Conservation (phyloP, 2,888 invertebrate species). For the Mesorhabditis spiculigera region DNA sequence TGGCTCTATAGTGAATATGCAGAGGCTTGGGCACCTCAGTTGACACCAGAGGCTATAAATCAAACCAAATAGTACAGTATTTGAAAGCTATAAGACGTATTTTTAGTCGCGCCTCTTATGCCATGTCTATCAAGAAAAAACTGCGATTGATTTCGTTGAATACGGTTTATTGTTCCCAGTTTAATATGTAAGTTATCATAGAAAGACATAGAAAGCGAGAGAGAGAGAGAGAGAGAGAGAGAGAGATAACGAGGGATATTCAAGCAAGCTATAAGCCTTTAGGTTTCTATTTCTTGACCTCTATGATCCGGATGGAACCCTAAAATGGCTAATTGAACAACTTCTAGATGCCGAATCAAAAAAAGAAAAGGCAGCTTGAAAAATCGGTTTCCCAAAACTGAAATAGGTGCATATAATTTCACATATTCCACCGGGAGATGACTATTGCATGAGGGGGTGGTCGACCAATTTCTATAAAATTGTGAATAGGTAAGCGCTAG, state of each 20-base stretch:
- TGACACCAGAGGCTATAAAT: neutral
- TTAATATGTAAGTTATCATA: conserved; percentile 41
- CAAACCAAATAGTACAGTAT: neutral
- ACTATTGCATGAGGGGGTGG: conserved; percentile 74
- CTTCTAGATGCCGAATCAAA: conserved; percentile 73
- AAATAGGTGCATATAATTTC: conserved; percentile 37
- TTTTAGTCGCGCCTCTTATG: conserved; percentile 73
- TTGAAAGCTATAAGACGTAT: neutral
- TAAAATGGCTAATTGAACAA: conserved; percentile 76
- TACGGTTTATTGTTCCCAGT: conserved; percentile 60
- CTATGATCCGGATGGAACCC: conserved; percentile 75
- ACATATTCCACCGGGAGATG: conserved; percentile 77
- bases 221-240: neutral
- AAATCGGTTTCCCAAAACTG: neutral
- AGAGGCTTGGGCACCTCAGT: neutral
- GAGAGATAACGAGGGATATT: neutral
- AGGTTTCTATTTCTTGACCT: conserved; percentile 76
- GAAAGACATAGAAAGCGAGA: neutral
- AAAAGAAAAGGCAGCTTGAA: conserved; percentile 65
- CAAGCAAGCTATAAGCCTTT: conserved; percentile 8
- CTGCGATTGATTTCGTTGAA: conserved; percentile 50
- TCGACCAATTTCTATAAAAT: conserved; percentile 73
- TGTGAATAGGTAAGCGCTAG: conserved; percentile 56
- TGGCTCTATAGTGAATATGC: neutral
- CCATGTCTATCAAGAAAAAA: conserved; percentile 65